Conservation (phyloP, 2,113 vertebrate genomes). For the Elaphurus davidianus region DNA sequence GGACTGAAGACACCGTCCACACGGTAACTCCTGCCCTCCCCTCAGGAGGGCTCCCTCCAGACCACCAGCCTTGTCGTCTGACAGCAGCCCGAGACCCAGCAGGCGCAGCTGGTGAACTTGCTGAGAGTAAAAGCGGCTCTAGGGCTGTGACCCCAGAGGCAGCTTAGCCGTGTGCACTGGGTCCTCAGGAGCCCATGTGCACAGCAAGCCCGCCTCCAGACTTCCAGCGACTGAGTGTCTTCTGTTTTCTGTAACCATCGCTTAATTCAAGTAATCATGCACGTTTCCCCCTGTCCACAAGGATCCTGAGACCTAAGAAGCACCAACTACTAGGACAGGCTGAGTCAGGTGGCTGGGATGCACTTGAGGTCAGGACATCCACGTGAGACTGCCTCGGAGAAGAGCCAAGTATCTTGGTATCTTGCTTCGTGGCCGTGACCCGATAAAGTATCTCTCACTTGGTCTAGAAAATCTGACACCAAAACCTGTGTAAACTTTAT, state of each 20-base stretch:
- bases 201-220: rapidly evolving
- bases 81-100: background rate
- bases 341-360: background rate
- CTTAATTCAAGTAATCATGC: background rate
- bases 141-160: background rate
- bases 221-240: background rate
- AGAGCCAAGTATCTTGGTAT: background rate
- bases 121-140: background rate
- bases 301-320: background rate
- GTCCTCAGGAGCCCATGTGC: background rate
- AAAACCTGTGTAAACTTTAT: background rate
- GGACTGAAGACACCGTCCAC: background rate
- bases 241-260: background rate
- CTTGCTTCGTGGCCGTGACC: background rate
- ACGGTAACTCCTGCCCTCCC: too few relatives aligned
- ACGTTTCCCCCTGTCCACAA: background rate
- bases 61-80: background rate
- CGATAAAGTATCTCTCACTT: background rate
- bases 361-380: background rate
- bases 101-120: background rate
- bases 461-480: background rate
- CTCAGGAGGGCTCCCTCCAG: background rate
- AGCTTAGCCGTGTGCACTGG: background rate
- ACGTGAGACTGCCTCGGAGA: background rate
- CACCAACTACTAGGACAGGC: background rate